phyloP scores from a whole-genome alignment of 2,797 vertebrate genomes.

The Helarctos malayanus region DNA sequence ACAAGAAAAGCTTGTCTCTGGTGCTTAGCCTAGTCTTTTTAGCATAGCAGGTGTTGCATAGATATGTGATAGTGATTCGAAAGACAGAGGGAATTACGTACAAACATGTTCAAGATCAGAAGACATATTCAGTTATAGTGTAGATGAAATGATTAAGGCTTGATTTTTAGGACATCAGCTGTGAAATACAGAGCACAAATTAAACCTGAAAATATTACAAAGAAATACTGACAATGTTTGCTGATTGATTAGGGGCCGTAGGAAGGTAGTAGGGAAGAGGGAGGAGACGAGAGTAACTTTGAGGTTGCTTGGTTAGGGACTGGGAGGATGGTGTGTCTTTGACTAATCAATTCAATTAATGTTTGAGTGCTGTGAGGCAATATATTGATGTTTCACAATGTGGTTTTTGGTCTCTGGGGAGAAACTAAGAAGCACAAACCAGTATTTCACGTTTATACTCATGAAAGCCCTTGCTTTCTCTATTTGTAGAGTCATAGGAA shows the following conservation, averaged over 20 bases:
- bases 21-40: neutral
- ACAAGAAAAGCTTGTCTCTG: neutral
- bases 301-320: constrained; percentile 56
- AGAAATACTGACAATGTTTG: constrained; percentile 41
- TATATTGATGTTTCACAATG: constrained; percentile 65
- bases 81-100: neutral
- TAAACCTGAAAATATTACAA: neutral
- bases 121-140: neutral
- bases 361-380: constrained; percentile 59
- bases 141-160: neutral
- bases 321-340: constrained; percentile 27
- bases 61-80: neutral
- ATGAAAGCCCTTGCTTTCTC: constrained; percentile 56
- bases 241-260: constrained; percentile 33
- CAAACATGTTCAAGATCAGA: constrained; percentile 1
- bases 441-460: constrained; percentile 53
- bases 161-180: constrained; percentile 9
- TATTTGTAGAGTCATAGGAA: constrained; percentile 49
- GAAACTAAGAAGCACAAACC: constrained; percentile 67
- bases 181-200: constrained; percentile 21
- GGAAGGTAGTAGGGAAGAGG: constrained; percentile 36
- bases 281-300: constrained; percentile 34
- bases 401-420: constrained; percentile 73
- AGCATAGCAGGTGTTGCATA: neutral
- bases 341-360: constrained; percentile 77